These are phyloP conservation scores for Microtus montanus DNA, from an alignment of 2,113 vertebrate genomes.

Conservation along the genomic window DNA sequence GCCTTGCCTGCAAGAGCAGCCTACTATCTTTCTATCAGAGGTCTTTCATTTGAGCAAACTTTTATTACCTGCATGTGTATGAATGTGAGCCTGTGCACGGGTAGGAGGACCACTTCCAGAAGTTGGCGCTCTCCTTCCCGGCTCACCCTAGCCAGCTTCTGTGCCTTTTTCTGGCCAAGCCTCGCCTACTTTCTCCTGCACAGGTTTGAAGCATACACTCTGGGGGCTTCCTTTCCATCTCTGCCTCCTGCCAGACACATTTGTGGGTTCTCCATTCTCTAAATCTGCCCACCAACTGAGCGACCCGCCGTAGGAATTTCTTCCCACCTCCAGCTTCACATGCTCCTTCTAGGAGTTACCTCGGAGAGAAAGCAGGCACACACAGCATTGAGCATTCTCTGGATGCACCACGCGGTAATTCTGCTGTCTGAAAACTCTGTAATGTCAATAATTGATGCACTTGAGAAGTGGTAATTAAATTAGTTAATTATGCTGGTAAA, in stretches of 20 bases:
- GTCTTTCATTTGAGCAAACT: not conserved
- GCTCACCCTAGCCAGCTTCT: not conserved
- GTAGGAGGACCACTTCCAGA: not conserved
- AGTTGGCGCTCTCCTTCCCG: not conserved
- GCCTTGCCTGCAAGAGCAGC: not conserved
- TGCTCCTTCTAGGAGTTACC: constrained; percentile 83
- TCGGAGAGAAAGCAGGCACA: constrained; percentile 86
- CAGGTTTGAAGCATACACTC: not conserved
- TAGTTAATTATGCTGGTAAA: constrained; percentile 99
- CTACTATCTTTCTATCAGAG: not conserved
- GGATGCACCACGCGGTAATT: constrained; percentile 96
- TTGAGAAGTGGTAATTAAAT: constrained; percentile 99
- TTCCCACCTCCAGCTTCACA: constrained; percentile 54
- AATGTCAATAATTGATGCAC: constrained; percentile 99
- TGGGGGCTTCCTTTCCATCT: not conserved
- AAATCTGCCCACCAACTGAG: constrained; percentile 61
- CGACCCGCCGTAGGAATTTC: constrained; percentile 50
- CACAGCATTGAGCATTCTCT: constrained; percentile 97
- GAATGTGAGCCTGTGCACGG: not conserved
- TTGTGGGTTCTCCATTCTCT: constrained; percentile 58
- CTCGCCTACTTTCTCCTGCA: constrained; percentile 39
- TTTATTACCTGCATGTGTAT: not conserved
- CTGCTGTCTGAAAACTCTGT: constrained; percentile 99
- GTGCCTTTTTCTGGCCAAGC: not conserved
- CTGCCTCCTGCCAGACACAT: not conserved